Evolutionary conservation across 1,140 invertebrate species (phyloP), one percentile per base, ranked within the genome.

Genomic region (Drosophila erecta): DNA sequence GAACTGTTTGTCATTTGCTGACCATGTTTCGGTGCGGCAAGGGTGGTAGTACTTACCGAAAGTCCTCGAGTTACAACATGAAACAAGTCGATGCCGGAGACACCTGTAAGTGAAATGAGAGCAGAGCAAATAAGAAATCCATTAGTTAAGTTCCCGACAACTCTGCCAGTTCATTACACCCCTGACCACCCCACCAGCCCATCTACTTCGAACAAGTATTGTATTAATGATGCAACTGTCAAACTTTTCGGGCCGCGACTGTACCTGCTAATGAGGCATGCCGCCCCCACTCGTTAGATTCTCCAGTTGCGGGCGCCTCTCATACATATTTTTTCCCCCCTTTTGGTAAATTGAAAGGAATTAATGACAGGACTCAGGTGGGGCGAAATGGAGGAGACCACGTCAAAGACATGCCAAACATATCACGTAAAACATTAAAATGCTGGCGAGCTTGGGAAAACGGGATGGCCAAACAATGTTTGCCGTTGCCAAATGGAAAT

Each of bases 11-110:
- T 60, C n/a, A n/a, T 30, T 38, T 17, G 14, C 33, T 55, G 49
- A 30, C 24, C 22, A 54, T 44, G 30, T n/a, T 41, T 47, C n/a
- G 33, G 43, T 38, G n/a, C 5, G 20, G 20, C 17, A 47, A 3
- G 47, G 47, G n/a, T n/a, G 24, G 60, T 20, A 2, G 3, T 20
- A 86, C 83, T 86, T 81, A 86, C 81, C 83, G 50, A 86, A 86
- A 86, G 70, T 87, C 70, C 79, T 79, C 79, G 78, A 86, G 81
- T 86, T 86, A 86, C 83, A 86, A 86, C 81, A 86, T 86, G 78
- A 86, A 86, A 86, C 57, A 81, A 76, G 69, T 81, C 81, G 74
- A 87, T 81, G 79, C 74, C 70, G 83, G 66, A 64, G 81, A 86
- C 81, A 86, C 81, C 81, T 86, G 83, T 7, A 86, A 78, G 38